phyloP scores from a whole-genome alignment of 2,888 invertebrate species.

The Eristalis pertinax region DNA sequence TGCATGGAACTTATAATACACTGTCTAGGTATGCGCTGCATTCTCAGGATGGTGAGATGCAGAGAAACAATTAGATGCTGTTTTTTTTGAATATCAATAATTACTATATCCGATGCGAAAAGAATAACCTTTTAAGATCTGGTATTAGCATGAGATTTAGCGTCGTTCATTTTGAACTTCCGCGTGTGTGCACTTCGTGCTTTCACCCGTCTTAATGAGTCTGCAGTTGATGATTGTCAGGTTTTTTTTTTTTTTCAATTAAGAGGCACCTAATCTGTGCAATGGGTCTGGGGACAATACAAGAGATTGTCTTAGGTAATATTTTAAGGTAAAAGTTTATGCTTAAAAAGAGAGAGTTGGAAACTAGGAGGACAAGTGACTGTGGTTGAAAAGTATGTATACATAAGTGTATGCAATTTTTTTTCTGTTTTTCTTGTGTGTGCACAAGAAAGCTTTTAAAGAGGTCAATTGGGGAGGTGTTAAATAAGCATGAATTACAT shows the following conservation, averaged over 20 bases:
- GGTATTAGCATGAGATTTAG: constrained; percentile 12
- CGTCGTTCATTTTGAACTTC: constrained; percentile 14
- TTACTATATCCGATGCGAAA: constrained; percentile 1
- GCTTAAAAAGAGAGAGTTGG: constrained; percentile 63
- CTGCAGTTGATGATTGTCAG: constrained; percentile 42
- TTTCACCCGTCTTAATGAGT: constrained; percentile 63
- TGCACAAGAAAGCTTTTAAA: constrained; percentile 31
- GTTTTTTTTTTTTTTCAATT: constrained; percentile 58
- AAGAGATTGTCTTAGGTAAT: constrained; percentile 61
- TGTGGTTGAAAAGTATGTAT: background rate
- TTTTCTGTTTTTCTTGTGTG: constrained; percentile 10
- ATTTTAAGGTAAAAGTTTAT: constrained; percentile 55
- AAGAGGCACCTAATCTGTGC: constrained; percentile 39
- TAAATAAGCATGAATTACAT: constrained; percentile 33
- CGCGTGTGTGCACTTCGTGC: constrained; percentile 22
- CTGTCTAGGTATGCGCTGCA: constrained; percentile 27
- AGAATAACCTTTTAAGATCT: constrained; percentile 18
- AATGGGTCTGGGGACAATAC: constrained; percentile 1
- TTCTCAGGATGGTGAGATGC: background rate
- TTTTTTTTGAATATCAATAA: constrained; percentile 9
- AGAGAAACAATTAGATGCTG: constrained; percentile 44
- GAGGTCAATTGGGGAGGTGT: constrained; percentile 53
- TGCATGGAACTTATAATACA: constrained; percentile 35
- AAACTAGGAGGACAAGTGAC: constrained; percentile 9
- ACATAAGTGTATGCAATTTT: background rate